These are phyloP conservation scores for Pyrocephalus nanus DNA, from an alignment of 2,797 vertebrate species.

Conservation along the genomic window DNA sequence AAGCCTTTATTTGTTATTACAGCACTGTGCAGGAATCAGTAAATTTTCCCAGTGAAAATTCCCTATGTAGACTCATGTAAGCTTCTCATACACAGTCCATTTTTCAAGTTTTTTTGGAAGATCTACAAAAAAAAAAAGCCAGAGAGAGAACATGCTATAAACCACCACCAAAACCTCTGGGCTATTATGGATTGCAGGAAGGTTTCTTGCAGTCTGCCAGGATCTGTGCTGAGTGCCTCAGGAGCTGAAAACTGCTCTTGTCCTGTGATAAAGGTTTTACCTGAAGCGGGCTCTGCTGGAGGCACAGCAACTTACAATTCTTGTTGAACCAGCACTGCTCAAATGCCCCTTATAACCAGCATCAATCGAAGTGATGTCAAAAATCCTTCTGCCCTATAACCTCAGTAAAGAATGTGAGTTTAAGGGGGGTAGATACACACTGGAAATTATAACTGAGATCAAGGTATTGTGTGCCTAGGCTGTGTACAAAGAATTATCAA, in stretches of 20 bases:
- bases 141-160: neutral
- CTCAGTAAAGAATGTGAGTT: neutral
- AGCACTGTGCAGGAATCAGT: neutral
- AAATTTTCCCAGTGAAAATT: neutral
- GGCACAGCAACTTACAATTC: neutral
- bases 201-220: neutral
- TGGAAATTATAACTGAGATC: neutral
- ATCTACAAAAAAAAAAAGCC: neutral
- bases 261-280: neutral
- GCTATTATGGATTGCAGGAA: neutral
- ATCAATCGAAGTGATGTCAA: neutral
- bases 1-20: neutral
- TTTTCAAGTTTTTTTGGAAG: neutral
- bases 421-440: neutral
- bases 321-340: neutral
- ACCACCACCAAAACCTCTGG: neutral
- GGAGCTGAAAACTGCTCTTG: neutral
- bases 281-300: neutral
- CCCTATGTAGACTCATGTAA: neutral
- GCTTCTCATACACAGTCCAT: neutral
- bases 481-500: neutral
- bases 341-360: neutral
- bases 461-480: neutral
- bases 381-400: neutral
- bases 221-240: neutral